Percentiles rank a stretch among this genome's conserved stretches.
phyloP scores from a whole-genome alignment of 2,113 vertebrate species.

The Eptesicus fuscus region DNA sequence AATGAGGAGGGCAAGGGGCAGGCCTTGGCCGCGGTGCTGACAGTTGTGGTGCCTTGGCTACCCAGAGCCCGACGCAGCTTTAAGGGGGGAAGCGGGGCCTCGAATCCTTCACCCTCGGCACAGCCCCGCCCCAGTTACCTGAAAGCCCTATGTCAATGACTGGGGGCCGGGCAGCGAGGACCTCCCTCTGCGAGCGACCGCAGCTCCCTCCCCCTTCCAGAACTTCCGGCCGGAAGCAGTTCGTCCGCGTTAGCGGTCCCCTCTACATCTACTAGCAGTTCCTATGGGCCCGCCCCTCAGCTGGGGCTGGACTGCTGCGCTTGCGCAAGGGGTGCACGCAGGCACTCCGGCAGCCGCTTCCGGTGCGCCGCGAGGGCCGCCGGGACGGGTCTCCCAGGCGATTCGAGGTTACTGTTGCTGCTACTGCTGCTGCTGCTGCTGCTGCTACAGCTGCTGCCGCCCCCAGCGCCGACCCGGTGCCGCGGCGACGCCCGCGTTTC shows the following conservation, averaged over 20 bases:
- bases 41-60: background rate
- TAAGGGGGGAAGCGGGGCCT: background rate
- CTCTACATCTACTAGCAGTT: background rate
- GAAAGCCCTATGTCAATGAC: background rate
- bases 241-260: background rate
- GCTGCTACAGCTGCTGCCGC: background rate
- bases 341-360: conserved; percentile 64
- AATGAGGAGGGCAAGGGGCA: background rate
- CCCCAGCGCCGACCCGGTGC: background rate
- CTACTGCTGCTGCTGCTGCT: background rate
- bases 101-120: background rate
- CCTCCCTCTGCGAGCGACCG: background rate
- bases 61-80: background rate
- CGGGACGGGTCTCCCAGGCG: conserved; percentile 69
- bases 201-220: background rate
- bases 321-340: conserved; percentile 39
- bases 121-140: conserved; percentile 44
- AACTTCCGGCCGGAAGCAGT: conserved; percentile 49
- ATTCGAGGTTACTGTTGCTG: conserved; percentile 20
- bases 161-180: background rate
- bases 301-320: background rate
- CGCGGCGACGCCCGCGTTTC: background rate
- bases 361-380: conserved; percentile 70
- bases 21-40: background rate
- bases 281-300: background rate